A percentile compares a stretch with the other conserved stretches of the same genome.
phyloP scores from a whole-genome alignment of 2,797 vertebrate genomes.

The Limosa lapponica region DNA sequence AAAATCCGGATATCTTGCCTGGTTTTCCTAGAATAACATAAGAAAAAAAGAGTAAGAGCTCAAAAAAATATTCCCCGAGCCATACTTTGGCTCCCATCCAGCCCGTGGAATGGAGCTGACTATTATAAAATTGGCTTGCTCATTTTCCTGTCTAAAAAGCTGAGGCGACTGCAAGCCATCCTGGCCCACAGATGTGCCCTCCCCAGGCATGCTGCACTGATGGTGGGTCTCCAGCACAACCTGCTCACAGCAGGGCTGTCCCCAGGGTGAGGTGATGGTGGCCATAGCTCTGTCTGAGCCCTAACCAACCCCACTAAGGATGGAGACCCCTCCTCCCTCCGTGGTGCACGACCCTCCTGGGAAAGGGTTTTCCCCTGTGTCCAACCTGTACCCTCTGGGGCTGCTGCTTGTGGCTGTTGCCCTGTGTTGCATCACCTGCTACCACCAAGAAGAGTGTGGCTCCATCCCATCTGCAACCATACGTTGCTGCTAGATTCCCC shows the following conservation, averaged over 20 bases:
- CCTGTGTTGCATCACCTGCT: not conserved
- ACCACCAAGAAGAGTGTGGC: not conserved
- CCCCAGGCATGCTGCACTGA: rapidly evolving
- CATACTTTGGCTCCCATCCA: not conserved
- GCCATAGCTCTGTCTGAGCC: not conserved
- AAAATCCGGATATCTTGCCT: constrained; percentile 69
- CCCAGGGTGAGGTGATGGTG: not conserved
- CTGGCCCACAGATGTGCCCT: not conserved
- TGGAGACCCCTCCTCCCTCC: rapidly evolving
- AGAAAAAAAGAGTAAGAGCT: not conserved
- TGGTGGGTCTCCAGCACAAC: not conserved
- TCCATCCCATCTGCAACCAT: not conserved
- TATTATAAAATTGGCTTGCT: not conserved
- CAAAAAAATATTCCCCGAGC: not conserved
- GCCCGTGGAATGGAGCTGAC: not conserved
- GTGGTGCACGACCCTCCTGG: not conserved
- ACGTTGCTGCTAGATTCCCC: not conserved
- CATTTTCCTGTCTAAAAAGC: not conserved
- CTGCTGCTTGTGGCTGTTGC: not conserved
- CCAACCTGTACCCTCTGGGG: not conserved
- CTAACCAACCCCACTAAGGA: not conserved
- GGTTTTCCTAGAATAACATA: constrained; percentile 59
- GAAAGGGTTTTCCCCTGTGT: not conserved
- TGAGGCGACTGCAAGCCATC: not conserved
- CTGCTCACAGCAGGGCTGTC: not conserved